A percentile compares a stretch with the other conserved stretches of the same genome.
phyloP scores from a whole-genome alignment of 53 echinoderm and acorn worm species.

The Echinometra lucunter region DNA sequence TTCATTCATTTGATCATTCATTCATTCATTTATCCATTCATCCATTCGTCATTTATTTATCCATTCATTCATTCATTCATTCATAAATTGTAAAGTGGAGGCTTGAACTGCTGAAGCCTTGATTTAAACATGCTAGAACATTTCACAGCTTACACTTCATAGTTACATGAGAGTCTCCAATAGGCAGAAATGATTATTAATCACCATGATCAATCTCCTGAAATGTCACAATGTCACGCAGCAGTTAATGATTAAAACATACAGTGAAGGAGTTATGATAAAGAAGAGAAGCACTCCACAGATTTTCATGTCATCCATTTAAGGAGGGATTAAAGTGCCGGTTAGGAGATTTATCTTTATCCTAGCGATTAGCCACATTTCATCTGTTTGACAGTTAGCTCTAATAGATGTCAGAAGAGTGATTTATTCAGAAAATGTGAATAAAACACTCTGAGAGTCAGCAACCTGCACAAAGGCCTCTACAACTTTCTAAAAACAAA shows the following conservation, averaged over 20 bases:
- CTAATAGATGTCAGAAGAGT: neutral
- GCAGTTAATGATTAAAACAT: conserved; percentile 12
- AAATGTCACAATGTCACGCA: conserved; percentile 4
- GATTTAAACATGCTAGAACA: neutral
- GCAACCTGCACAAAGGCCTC: neutral
- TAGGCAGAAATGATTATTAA: neutral
- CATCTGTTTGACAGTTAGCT: neutral
- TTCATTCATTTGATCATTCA: neutral
- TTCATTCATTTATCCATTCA: neutral
- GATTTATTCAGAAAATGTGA: neutral
- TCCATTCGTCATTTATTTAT: neutral
- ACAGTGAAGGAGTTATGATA: neutral
- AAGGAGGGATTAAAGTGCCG: neutral
- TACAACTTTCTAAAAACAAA: no score
- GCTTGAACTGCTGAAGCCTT: neutral
- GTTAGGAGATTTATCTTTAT: neutral
- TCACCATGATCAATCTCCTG: neutral
- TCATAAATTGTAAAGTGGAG: neutral
- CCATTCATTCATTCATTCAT: neutral
- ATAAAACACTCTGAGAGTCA: neutral
- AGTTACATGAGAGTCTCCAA: neutral
- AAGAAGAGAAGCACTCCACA: neutral
- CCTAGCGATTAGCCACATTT: neutral
- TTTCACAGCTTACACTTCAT: neutral
- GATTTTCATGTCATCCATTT: neutral